A percentile compares a stretch with the other conserved stretches of the same genome.
Conservation (phyloP, 2,113 vertebrate genomes). For the Coptodon bakossiorum region DNA sequence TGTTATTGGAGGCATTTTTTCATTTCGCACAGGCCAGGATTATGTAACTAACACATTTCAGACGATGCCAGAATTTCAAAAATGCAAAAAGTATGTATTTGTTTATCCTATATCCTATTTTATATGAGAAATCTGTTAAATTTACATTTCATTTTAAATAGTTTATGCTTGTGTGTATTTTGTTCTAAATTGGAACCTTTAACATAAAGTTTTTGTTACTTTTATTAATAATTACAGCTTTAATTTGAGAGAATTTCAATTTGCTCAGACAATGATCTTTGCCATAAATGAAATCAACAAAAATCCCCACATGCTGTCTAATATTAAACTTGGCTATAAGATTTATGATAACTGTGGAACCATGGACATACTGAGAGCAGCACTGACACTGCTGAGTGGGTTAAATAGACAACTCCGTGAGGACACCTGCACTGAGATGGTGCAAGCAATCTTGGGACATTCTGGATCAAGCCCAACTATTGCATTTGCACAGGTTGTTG, state of each 20-base stretch:
- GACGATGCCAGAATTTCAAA: conserved; percentile 48
- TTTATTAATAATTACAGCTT: conserved; percentile 45
- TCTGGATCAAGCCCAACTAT: conserved; percentile 74
- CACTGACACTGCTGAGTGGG: conserved; percentile 62
- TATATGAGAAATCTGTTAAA: neutral
- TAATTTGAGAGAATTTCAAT: conserved; percentile 73
- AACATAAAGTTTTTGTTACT: neutral
- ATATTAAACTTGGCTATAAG: conserved; percentile 67
- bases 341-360: conserved; percentile 73
- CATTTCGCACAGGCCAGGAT: conserved; percentile 69
- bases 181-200: neutral
- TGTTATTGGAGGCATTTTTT: conserved; percentile 74
- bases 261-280: conserved; percentile 72
- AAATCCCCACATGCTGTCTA: conserved; percentile 51
- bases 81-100: conserved; percentile 68
- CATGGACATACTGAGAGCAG: conserved; percentile 69
- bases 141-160: neutral
- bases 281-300: conserved; percentile 74
- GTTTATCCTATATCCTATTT: neutral
- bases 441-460: conserved; percentile 72
- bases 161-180: neutral
- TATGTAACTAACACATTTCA: conserved; percentile 57
- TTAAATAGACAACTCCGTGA: conserved; percentile 10
- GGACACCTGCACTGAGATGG: conserved; percentile 46
- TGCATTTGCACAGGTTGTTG: conserved; percentile 56